Evolutionary conservation across 2,797 vertebrate genomes (phyloP).

Genomic region (Decapterus maruadsi): DNA sequence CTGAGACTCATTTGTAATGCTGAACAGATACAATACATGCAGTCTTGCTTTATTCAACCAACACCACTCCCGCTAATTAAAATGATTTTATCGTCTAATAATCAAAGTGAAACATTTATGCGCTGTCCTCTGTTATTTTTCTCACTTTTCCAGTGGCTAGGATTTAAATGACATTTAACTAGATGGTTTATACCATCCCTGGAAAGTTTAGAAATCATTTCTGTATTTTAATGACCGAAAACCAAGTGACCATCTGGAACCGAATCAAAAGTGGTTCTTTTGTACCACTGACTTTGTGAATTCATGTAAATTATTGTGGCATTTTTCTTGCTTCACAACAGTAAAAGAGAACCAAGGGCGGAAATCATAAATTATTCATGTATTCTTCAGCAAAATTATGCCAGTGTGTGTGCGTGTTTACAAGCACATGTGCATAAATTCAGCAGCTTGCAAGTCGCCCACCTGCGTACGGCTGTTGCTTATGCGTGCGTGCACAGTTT

Average conservation of each 20-base stretch:
- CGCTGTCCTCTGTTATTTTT: background rate
- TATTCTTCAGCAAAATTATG: constrained; percentile 34
- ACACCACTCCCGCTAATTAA: background rate
- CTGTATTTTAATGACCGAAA: constrained; percentile 49
- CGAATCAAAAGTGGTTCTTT: constrained; percentile 39
- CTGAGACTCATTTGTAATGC: background rate
- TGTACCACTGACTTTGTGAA: constrained; percentile 35
- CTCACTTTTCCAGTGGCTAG: background rate
- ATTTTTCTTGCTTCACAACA: constrained; percentile 43
- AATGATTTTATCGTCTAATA: background rate
- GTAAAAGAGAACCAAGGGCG: constrained; percentile 26
- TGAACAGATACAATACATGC: background rate
- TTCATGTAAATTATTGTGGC: constrained; percentile 54
- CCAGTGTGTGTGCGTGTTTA: constrained; percentile 57
- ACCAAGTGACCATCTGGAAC: constrained; percentile 55
- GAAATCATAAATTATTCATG: constrained; percentile 70
- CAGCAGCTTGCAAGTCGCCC: constrained; percentile 56
- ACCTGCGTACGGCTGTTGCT: constrained; percentile 64
- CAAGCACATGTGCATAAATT: constrained; percentile 47
- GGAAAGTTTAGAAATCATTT: constrained; percentile 2
- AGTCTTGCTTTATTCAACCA: background rate
- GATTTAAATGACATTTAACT: background rate
- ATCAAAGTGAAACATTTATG: background rate
- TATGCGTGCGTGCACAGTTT: constrained; percentile 20
- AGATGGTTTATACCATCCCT: background rate